A percentile compares a stretch with the other conserved stretches of the same genome.
Conservation (phyloP, 2,797 vertebrate genomes). For the Apogon hyalosoma region DNA sequence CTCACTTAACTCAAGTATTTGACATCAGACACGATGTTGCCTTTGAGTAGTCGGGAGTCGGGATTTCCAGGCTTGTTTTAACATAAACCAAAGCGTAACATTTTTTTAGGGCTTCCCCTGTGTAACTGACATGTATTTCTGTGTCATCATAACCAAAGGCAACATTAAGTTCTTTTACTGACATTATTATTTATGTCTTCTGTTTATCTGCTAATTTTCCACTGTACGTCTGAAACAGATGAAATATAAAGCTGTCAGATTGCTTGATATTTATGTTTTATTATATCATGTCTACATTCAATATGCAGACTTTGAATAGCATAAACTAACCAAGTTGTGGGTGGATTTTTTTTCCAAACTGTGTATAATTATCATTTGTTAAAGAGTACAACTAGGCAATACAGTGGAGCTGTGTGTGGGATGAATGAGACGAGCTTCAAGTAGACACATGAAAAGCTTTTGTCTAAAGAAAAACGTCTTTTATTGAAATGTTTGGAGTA, state of each 20-base stretch:
- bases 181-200: constrained; percentile 24
- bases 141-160: constrained; percentile 53
- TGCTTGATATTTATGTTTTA: constrained; percentile 20
- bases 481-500: constrained; percentile 33
- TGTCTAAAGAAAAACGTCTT: constrained; percentile 30
- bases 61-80: constrained; percentile 35
- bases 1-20: constrained; percentile 2
- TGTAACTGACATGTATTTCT: constrained; percentile 41
- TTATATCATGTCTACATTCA: constrained; percentile 33
- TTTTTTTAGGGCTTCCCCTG: constrained; percentile 24
- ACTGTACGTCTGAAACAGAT: constrained; percentile 29
- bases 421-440: constrained; percentile 31
- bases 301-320: constrained; percentile 26
- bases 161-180: constrained; percentile 20
- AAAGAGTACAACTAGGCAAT: constrained; percentile 42
- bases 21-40: constrained; percentile 5
- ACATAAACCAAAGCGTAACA: constrained; percentile 66
- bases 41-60: constrained; percentile 12
- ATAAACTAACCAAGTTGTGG: constrained; percentile 26
- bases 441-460: constrained; percentile 36
- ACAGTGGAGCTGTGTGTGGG: constrained; percentile 30
- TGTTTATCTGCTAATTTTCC: constrained; percentile 11
- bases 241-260: constrained; percentile 26
- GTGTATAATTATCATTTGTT: constrained; percentile 31
- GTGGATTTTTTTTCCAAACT: constrained; percentile 16